Percentiles rank a stretch among this genome's conserved stretches.
Evolutionary conservation across 1,140 invertebrate species (phyloP).

Genomic region (Drosophila tropicalis): DNA sequence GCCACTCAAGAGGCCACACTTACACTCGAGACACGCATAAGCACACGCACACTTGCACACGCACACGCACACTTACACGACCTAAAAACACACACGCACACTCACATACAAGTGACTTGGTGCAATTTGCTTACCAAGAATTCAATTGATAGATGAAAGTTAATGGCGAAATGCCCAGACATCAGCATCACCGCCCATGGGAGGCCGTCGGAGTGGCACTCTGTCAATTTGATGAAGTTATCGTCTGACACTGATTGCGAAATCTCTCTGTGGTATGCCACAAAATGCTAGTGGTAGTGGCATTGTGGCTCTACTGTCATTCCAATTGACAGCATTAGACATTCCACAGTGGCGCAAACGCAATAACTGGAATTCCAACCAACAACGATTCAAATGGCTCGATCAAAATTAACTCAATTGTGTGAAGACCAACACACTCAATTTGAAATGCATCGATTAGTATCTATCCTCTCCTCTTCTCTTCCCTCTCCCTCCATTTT

Average conservation of each 20-base stretch:
- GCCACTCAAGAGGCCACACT: constrained; percentile 46
- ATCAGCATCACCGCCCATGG: too few relatives aligned
- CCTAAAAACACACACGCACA: neutral
- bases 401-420: neutral
- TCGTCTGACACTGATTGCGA: constrained; percentile 13
- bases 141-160: constrained; percentile 13
- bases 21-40: constrained; percentile 12
- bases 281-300: neutral
- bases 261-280: constrained; percentile 5
- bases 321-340: constrained; percentile 12
- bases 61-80: constrained; percentile 30
- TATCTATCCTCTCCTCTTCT: neutral
- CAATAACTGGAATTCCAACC: neutral
- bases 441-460: neutral
- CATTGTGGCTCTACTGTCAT: neutral
- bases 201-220: neutral
- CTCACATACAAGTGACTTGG: constrained; percentile 5
- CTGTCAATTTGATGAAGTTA: constrained; percentile 61
- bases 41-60: constrained; percentile 7
- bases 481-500: neutral
- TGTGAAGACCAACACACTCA: neutral
- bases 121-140: constrained; percentile 61
- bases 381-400: neutral
- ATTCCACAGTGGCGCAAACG: neutral
- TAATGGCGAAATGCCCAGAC: neutral